Percentiles rank a stretch among this genome's conserved stretches.
Evolutionary conservation across 2,888 invertebrate species (phyloP).

Genomic region (Trypoxylon attenuatum): DNA sequence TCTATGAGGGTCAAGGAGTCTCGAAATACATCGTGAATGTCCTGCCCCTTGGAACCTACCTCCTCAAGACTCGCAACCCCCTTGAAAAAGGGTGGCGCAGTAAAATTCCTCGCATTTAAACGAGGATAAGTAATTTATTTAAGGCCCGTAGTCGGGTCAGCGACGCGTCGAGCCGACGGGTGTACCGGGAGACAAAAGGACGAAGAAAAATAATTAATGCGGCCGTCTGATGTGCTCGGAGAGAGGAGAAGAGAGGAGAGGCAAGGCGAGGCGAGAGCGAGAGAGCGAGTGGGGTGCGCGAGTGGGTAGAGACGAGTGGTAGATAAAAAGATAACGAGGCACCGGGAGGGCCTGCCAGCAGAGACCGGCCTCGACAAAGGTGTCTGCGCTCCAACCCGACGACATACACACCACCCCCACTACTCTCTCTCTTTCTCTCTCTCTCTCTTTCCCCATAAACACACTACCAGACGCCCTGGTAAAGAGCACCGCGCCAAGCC

Average conservation of each 20-base stretch:
- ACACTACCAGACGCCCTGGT: too few relatives aligned
- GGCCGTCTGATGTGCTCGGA: slow-evolving; percentile 65
- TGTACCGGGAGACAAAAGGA: slow-evolving; percentile 44
- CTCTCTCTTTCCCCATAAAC: too few relatives aligned
- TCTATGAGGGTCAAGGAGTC: too few relatives aligned
- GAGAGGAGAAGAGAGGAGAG: slow-evolving; percentile 35
- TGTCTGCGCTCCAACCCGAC: slow-evolving; percentile 45
- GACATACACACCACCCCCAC: too few relatives aligned
- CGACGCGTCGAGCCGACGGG: slow-evolving; percentile 29
- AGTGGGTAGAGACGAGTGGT: slow-evolving; percentile 36
- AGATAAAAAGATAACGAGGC: slow-evolving; percentile 67
- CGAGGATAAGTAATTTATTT: not conserved
- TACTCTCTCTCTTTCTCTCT: too few relatives aligned
- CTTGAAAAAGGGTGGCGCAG: too few relatives aligned
- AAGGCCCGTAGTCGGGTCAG: slow-evolving; percentile 22
- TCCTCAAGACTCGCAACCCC: too few relatives aligned
- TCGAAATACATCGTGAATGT: too few relatives aligned
- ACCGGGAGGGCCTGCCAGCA: slow-evolving; percentile 55
- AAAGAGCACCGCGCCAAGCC: too few relatives aligned
- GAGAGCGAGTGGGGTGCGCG: not conserved
- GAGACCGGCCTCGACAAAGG: slow-evolving; percentile 58
- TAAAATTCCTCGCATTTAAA: not conserved
- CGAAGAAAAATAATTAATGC: slow-evolving; percentile 71
- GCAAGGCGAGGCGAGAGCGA: not conserved
- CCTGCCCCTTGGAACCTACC: too few relatives aligned